phyloP scores from a whole-genome alignment of 2,888 invertebrate genomes.

The Drosophila cognata region DNA sequence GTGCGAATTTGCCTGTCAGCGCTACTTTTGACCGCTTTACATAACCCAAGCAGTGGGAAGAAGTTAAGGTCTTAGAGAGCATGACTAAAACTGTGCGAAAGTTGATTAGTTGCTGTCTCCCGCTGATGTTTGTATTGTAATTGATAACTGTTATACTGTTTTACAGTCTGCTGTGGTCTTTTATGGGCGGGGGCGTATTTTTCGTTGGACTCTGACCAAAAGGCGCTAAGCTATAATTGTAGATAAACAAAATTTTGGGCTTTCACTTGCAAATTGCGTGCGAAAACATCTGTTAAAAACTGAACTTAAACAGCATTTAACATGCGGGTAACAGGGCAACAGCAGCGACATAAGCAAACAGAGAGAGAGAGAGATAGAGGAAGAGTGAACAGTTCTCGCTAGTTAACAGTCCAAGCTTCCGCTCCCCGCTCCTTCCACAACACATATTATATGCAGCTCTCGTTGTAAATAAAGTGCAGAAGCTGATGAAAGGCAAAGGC shows the following conservation, averaged over 20 bases:
- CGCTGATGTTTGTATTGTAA: slow-evolving; percentile 26
- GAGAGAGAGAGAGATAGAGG: background rate
- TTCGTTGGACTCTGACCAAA: slow-evolving; percentile 22
- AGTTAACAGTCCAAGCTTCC: slow-evolving; percentile 14
- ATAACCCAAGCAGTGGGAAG: slow-evolving; percentile 37
- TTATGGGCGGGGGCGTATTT: slow-evolving; percentile 1
- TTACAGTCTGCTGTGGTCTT: slow-evolving; percentile 17
- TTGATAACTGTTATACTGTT: slow-evolving; percentile 27
- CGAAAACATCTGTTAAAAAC: slow-evolving; percentile 33
- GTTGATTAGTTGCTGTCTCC: slow-evolving; percentile 34
- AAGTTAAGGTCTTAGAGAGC: slow-evolving; percentile 13
- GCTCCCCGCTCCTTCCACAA: background rate
- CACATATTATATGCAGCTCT: slow-evolving; percentile 5
- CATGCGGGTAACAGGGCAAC: slow-evolving; percentile 26
- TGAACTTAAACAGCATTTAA: background rate
- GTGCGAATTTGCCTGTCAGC: slow-evolving; percentile 46
- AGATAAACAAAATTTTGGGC: slow-evolving; percentile 52
- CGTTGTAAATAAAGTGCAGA: slow-evolving; percentile 11
- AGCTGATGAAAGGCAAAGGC: slow-evolving; percentile 5
- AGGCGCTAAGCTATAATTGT: slow-evolving; percentile 56
- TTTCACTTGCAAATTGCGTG: slow-evolving; percentile 63
- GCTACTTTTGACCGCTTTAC: slow-evolving; percentile 60
- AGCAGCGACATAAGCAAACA: background rate
- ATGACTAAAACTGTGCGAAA: slow-evolving; percentile 35
- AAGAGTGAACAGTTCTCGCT: background rate